Percentiles rank a stretch among this genome's conserved stretches.
These are phyloP conservation scores for Papilio polyxenes DNA, from an alignment of 1,140 invertebrate species.

Conservation along the genomic window DNA sequence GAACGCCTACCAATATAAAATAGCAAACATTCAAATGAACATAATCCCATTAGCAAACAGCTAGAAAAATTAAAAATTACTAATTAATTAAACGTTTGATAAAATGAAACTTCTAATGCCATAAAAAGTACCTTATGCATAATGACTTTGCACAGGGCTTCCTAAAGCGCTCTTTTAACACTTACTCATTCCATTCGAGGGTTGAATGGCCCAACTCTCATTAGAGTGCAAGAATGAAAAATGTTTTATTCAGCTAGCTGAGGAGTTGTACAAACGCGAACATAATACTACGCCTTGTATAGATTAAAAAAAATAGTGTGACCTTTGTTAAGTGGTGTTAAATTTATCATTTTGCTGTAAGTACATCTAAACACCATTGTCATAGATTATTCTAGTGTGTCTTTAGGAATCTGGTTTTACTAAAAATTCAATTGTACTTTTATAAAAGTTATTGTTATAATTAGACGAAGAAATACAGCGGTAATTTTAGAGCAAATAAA, in stretches of 20 bases:
- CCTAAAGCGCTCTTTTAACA: slow-evolving; percentile 15
- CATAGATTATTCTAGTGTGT: too few relatives aligned
- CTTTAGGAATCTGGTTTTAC: too few relatives aligned
- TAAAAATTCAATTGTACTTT: too few relatives aligned
- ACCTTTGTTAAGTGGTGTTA: not conserved
- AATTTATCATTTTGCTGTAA: not conserved
- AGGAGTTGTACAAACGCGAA: not conserved
- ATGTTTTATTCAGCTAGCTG: slow-evolving; percentile 24
- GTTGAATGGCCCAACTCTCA: slow-evolving; percentile 19
- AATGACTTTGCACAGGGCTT: slow-evolving; percentile 10
- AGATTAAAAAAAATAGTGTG: too few relatives aligned
- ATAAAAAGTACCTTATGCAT: slow-evolving; percentile 18
- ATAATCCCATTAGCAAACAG: not conserved
- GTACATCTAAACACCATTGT: too few relatives aligned
- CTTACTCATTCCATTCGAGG: slow-evolving; percentile 20
- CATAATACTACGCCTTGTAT: not conserved
- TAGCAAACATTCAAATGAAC: not conserved
- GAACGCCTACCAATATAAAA: not conserved
- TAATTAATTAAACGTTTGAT: not conserved
- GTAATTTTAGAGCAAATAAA: too few relatives aligned
- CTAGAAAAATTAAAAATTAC: not conserved
- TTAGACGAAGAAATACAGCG: too few relatives aligned
- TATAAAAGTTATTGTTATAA: too few relatives aligned
- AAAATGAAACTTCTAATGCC: slow-evolving; percentile 15
- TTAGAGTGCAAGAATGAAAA: slow-evolving; percentile 26